Percentiles rank a stretch among this genome's conserved stretches.
phyloP scores from a whole-genome alignment of 1,140 invertebrate species.

The Babylonia areolata region DNA sequence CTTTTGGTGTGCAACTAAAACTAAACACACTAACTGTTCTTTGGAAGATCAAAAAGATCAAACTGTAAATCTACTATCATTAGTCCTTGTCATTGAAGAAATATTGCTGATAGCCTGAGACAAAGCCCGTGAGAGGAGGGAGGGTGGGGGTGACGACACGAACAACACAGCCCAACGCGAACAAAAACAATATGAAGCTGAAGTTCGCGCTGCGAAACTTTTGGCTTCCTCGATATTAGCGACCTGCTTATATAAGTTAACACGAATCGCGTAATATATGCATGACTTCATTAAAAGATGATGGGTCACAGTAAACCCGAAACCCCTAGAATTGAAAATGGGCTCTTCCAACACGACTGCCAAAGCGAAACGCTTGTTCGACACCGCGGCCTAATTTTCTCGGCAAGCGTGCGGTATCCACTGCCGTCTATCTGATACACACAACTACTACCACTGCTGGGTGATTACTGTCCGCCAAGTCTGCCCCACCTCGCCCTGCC shows the following conservation, averaged over 20 bases:
- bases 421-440: constrained; percentile 37
- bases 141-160: not conserved
- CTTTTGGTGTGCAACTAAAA: too few species aligned
- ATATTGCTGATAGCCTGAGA: not conserved
- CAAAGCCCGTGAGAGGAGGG: not conserved
- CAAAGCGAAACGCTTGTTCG: constrained; percentile 46
- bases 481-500: not conserved
- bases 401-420: constrained; percentile 39
- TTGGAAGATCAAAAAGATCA: not conserved
- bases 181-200: not conserved
- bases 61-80: not conserved
- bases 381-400: constrained; percentile 48
- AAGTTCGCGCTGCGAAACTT: not conserved
- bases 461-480: constrained; percentile 32
- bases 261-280: not conserved
- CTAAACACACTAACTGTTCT: too few species aligned
- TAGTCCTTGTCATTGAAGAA: not conserved
- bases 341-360: constrained; percentile 34
- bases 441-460: constrained; percentile 24
- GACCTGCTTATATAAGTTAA: not conserved
- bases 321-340: constrained; percentile 35
- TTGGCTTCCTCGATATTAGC: not conserved
- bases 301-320: not conserved
- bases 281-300: not conserved
- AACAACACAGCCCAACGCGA: not conserved